These are phyloP conservation scores for Lutjanus campechanus DNA, from an alignment of 2,797 vertebrate genomes.

Conservation along the genomic window DNA sequence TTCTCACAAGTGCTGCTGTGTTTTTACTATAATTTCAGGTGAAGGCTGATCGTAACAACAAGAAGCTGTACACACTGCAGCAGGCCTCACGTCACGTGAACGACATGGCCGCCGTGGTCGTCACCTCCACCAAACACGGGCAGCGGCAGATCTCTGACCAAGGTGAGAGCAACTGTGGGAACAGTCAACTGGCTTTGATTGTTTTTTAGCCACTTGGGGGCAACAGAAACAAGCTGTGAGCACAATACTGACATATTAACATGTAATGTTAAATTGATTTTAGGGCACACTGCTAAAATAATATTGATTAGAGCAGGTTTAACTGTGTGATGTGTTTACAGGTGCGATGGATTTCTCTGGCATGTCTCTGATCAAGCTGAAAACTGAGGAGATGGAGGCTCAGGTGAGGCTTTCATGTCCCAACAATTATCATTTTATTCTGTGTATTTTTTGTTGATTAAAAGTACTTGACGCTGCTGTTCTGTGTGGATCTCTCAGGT, in stretches of 20 bases:
- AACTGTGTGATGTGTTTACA: constrained; percentile 54
- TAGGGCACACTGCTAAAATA: too few relatives aligned
- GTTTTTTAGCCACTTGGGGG: neutral
- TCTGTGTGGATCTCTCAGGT: constrained; percentile 86
- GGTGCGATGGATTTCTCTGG: constrained; percentile 96
- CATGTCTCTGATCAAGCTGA: constrained; percentile 95
- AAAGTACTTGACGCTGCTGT: neutral
- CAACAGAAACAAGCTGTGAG: neutral
- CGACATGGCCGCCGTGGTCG: constrained; percentile 92
- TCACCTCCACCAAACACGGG: constrained; percentile 94
- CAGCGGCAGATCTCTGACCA: constrained; percentile 91
- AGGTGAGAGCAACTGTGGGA: constrained; percentile 76
- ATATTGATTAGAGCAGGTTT: too few relatives aligned
- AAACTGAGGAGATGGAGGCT: constrained; percentile 97
- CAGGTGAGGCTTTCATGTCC: constrained; percentile 85
- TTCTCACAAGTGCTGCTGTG: neutral
- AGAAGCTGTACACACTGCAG: constrained; percentile 90
- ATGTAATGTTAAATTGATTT: neutral
- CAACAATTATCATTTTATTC: neutral
- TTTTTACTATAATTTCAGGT: constrained; percentile 83
- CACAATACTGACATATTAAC: neutral
- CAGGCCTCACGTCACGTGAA: constrained; percentile 93
- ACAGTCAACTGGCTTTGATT: neutral
- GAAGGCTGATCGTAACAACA: constrained; percentile 93
- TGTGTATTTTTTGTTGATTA: neutral